Base-by-base conservation (phyloP, 2,888 invertebrate species). In the Drosophila meridionalis region DNA sequence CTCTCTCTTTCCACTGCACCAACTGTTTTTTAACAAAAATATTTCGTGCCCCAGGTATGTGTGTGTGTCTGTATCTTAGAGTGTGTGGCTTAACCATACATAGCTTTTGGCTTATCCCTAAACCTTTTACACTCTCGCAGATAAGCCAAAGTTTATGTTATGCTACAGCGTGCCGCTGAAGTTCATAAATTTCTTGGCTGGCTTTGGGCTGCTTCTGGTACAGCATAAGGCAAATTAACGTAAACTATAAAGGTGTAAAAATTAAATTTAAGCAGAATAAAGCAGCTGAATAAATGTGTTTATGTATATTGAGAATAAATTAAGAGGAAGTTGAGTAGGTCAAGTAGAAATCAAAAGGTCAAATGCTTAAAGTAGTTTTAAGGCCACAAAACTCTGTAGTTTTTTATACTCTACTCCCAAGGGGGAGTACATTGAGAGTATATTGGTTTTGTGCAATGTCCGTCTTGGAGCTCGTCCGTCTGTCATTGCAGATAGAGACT, bases 1-100 rank as follows among this genome's bases (percentile, higher is more conserved):
- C 34, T 34, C 57, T 68, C 40, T 34, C 26, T 2, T 30, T 43
- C 11, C 7, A 20, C 11, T 67, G 59, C 58, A 50, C 61, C 76
- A 64, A 82, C 88, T 82, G 86, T 79, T 79, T 82, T 89, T 72
- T 74, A 70, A 78, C 63, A 76, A 79, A 89, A 73, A 83, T 90
- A 85, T 75, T 88, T 85, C 61, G 48, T 69, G 69, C 69, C 61
- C 47, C 42, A 59, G 53, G 55, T 36, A 30, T 26, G 69, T 32
- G 58, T 64, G 59, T 47, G 47, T 47, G 7, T 40, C 7, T 63
- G 48, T 48, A 43, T 58, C 36, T 26, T 50, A 52, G 60, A 77
- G 76, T 77, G 63, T 74, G 70, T 70, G 48, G 75, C 73, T 81
- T 67, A 65, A 69, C 75, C 68, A 66, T 75, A 66, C 74, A 81